Base-by-base conservation (phyloP, 2,113 vertebrate genomes). In the Podilymbus podiceps region DNA sequence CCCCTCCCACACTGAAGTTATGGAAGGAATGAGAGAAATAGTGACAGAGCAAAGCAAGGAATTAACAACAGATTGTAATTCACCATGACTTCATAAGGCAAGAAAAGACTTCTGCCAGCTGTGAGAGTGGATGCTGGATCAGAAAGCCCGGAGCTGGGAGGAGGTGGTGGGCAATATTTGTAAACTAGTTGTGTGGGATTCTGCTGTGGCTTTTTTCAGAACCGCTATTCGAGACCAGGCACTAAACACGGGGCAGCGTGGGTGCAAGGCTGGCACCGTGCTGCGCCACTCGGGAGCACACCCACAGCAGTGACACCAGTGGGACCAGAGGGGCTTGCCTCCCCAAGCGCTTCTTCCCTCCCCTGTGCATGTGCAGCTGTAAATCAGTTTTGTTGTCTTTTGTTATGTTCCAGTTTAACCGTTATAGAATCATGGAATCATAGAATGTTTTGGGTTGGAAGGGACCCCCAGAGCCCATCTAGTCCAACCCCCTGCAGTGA, bases 241-340 rank as follows among this genome's bases (percentile, higher is more conserved):
- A 38, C 46, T 10, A 35, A 44, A 15, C 6, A 31, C 3, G 1
- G 60, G 46, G 49, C 72, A 60, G 75, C 40, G 20, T 7, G 47
- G 20, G 18, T 9, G 44, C 44, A 40, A 47, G 40, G 6, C 50
- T 27, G 53, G 78, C 62, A 52, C 62, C 0, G 0, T 5, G 24
- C 2, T 46, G 25, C 0, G 1, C 79, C 66, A 15, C 62, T 30
- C 0, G 0, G 46, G 42, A 69, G 20, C 55, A 12, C 0, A 0
- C 28, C 75, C 49, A 10, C 40, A 10, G 5, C 15, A 38, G 68
- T 0, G 16, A 35, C 15, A 24, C 22, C 23, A 15, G 60, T 5
- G 30, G 16, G 44, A 19, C 19, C 1, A 0, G 47, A 76, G 58
- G 60, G 67, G 11, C 52, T 79, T 58, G 8, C 19, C 11, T 73